Conservation (phyloP, 2,113 vertebrate genomes). For the Hiodon alosoides region DNA sequence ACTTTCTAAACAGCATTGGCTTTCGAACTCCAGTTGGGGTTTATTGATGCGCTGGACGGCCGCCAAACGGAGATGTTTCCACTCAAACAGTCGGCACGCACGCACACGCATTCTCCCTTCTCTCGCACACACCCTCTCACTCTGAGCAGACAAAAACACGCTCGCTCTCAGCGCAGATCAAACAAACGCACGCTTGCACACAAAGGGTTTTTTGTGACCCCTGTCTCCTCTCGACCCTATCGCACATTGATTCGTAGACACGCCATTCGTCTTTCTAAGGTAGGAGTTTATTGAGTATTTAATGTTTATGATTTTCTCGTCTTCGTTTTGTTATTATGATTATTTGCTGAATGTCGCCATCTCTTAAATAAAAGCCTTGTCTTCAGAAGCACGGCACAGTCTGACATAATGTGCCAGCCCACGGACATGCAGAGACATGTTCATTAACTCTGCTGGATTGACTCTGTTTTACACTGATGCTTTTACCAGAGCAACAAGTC, state of each 20-base stretch:
- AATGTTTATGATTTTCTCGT: too few relatives aligned
- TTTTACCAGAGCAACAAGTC: conserved; percentile 10
- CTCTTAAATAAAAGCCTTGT: too few relatives aligned
- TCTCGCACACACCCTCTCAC: background rate
- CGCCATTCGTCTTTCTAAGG: too few relatives aligned
- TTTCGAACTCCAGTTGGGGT: conserved; percentile 45
- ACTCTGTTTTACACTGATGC: background rate
- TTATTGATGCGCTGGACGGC: conserved; percentile 32
- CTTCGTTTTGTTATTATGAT: too few relatives aligned
- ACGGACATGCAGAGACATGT: conserved; percentile 22
- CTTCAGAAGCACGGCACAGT: too few relatives aligned
- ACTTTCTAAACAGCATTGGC: conserved; percentile 22
- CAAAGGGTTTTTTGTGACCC: conserved; percentile 32
- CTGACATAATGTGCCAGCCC: too few relatives aligned
- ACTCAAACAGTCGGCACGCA: conserved; percentile 2
- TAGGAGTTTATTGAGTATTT: too few relatives aligned
- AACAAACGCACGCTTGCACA: conserved; percentile 3
- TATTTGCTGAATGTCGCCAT: too few relatives aligned
- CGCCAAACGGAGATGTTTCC: conserved; percentile 8
- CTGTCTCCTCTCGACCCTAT: conserved; percentile 28
- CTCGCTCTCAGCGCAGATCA: background rate
- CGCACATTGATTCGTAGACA: too few relatives aligned
- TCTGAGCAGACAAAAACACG: background rate
- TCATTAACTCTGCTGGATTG: background rate
- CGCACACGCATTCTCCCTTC: background rate